A percentile compares a stretch with the other conserved stretches of the same genome.
Conservation (phyloP, 2,113 vertebrate species). For the Ovis aries region DNA sequence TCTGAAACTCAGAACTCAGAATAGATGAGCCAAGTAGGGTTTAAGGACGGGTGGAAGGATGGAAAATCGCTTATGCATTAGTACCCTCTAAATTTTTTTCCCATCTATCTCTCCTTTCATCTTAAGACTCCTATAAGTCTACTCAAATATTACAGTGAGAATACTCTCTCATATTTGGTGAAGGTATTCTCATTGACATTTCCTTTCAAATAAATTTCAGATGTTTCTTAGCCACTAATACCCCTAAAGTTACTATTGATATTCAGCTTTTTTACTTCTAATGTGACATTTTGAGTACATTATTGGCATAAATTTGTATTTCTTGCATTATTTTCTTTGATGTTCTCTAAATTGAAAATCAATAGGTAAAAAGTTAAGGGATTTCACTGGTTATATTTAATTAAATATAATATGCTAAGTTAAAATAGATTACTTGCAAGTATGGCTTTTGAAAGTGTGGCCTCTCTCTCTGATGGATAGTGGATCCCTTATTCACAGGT, state of each 20-base stretch:
- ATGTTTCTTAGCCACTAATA: not conserved
- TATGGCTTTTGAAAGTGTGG: not conserved
- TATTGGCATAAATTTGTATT: not conserved
- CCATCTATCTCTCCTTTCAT: accelerated
- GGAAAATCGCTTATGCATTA: not conserved
- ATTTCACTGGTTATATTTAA: not conserved
- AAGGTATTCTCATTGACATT: not conserved
- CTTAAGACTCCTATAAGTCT: not conserved
- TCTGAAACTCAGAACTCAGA: not conserved
- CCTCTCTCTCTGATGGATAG: not conserved
- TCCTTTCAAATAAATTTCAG: not conserved
- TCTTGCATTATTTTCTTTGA: not conserved
- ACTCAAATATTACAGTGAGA: not conserved
- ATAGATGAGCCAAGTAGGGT: not conserved
- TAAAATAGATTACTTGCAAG: not conserved
- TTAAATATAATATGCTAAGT: not conserved
- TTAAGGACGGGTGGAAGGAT: not conserved
- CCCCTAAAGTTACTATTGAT: not conserved
- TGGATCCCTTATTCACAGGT: not conserved
- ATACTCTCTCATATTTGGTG: not conserved
- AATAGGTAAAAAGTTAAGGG: not conserved
- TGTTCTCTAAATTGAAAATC: not conserved
- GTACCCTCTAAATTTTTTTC: not conserved
- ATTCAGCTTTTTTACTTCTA: not conserved
- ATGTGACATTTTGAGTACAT: not conserved